Base-by-base conservation (phyloP, 2,797 vertebrate genomes). In the Sebastes goodei region DNA sequence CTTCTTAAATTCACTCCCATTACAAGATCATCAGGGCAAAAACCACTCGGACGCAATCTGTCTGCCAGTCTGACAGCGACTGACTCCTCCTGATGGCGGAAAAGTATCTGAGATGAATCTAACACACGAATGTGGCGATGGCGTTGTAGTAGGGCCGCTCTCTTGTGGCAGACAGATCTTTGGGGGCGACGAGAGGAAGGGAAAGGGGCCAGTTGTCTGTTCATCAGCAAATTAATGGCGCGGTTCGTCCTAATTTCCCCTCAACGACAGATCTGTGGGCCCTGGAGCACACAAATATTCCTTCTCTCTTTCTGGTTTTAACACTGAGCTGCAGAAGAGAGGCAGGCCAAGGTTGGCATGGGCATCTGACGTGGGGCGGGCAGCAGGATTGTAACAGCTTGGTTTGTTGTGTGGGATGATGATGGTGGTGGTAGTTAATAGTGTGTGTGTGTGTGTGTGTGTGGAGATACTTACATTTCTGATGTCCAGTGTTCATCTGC, bases 401-500 rank as follows among this genome's bases (percentile, higher is more conserved):
- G 86, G 80, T 71, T 83, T 86, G 79, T 70, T 90, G 91, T 85
- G 89, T 90, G 86, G 86, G 89, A 76, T 49, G 46, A 20, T 49
- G 46, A 20, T 82, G 88, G 23, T 66, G 74, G 69, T 71, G 82
- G 71, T 74, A 35, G 76, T 70, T 72, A 32, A 68, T 55, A 7
- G 56, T 49, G 56, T 57, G 67, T 70, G 52, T 35, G 71, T 30
- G 56, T 56, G 56, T 59, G 68, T 38, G 71, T 59, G 68, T 71
- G 68, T 27, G 71, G 17, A 75, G 76, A 65, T 93, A 98, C 98
- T 98, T 96, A 99, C 98, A 99, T 99, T 99, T 99, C 98, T 99
- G 98, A 98, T 97, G 97, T 98, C 98, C 98, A 98, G 98, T 97
- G 97, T 99, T 99, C 98, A 99, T 99, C 98, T 99, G 98, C 97